These are phyloP conservation scores for Tupaia tana DNA, from an alignment of 2,113 vertebrate genomes.

Conservation along the genomic window DNA sequence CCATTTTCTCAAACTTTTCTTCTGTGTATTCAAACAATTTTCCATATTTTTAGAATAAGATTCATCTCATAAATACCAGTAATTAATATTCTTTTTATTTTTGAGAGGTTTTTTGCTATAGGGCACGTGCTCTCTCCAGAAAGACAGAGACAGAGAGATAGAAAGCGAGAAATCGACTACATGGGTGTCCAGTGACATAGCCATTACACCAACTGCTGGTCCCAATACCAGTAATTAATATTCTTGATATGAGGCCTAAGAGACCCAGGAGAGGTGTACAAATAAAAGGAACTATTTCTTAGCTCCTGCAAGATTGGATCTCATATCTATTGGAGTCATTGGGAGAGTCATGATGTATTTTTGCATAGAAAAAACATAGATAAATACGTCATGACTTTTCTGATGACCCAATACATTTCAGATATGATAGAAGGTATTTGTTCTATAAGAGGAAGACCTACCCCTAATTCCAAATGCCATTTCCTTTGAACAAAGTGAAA, in stretches of 20 bases:
- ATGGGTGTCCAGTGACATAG: too few species aligned
- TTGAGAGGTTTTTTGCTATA: too few species aligned
- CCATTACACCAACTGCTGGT: too few species aligned
- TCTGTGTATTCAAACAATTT: neutral
- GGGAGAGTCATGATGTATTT: too few species aligned
- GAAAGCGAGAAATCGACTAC: too few species aligned
- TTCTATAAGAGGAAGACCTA: neutral
- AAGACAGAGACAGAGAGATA: too few species aligned
- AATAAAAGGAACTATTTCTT: neutral
- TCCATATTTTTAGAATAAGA: neutral
- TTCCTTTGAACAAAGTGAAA: neutral
- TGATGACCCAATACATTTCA: neutral
- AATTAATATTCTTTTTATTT: neutral
- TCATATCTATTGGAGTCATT: neutral
- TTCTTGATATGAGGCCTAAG: neutral
- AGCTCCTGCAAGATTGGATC: neutral
- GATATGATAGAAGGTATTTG: neutral
- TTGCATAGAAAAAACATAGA: too few species aligned
- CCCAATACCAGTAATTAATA: neutral
- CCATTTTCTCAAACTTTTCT: neutral
- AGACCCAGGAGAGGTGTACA: too few species aligned
- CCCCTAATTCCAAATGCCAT: neutral
- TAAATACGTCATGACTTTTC: too few species aligned
- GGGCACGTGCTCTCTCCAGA: too few species aligned
- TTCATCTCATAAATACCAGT: neutral